phyloP scores from a whole-genome alignment of 2,888 invertebrate genomes.

The Bhutanitis thaidina region DNA sequence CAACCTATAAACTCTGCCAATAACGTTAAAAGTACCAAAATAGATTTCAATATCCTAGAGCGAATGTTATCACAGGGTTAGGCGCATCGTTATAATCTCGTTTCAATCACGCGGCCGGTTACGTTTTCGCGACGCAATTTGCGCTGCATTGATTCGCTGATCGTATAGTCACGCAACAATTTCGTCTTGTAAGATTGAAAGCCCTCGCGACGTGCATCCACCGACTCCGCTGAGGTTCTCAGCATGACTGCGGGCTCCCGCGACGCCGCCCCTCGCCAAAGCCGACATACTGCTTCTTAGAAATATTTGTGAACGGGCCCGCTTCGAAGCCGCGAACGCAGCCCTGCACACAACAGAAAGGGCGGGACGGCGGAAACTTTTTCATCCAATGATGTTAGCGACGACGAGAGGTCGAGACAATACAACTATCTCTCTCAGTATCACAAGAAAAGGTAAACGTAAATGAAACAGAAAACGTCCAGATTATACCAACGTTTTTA shows the following conservation, averaged over 20 bases:
- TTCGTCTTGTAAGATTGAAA: slow-evolving; percentile 66
- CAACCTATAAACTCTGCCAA: slow-evolving; percentile 43
- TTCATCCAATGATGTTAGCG: slow-evolving; percentile 62
- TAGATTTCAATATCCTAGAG: slow-evolving; percentile 44
- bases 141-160: slow-evolving; percentile 54
- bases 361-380: slow-evolving; percentile 67
- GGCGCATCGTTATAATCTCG: slow-evolving; percentile 64
- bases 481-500: slow-evolving; percentile 37
- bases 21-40: slow-evolving; percentile 42
- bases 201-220: slow-evolving; percentile 73
- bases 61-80: slow-evolving; percentile 54
- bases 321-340: slow-evolving; percentile 63
- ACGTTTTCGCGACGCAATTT: slow-evolving; percentile 33
- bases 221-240: slow-evolving; percentile 73
- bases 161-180: slow-evolving; percentile 60
- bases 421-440: slow-evolving; percentile 44
- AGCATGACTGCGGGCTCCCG: slow-evolving; percentile 79
- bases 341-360: slow-evolving; percentile 56
- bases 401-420: slow-evolving; percentile 26
- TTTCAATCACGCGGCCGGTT: slow-evolving; percentile 41
- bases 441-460: not conserved
- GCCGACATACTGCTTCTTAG: slow-evolving; percentile 74
- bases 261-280: slow-evolving; percentile 71
- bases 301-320: slow-evolving; percentile 55
- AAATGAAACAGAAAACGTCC: slow-evolving; percentile 37